phyloP scores from a whole-genome alignment of 1,140 invertebrate species.

The Littorina saxatilis region DNA sequence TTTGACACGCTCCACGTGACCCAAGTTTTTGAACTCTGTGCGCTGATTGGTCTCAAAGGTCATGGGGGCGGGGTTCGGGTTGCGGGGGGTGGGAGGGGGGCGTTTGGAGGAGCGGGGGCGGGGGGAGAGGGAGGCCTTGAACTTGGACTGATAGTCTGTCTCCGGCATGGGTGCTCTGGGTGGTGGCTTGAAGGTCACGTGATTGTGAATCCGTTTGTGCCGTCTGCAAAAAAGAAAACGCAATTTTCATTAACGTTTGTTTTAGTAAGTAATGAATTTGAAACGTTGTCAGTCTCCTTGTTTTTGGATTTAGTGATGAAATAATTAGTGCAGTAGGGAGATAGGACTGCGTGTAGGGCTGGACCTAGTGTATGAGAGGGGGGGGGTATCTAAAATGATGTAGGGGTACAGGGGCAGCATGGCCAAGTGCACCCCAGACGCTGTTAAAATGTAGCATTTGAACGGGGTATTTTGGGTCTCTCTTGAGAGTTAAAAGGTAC shows the following conservation, averaged over 20 bases:
- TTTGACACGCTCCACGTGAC: conserved; percentile 54
- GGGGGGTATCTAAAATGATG: too few relatives aligned
- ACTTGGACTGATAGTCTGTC: conserved; percentile 54
- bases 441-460: too few relatives aligned
- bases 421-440: too few relatives aligned
- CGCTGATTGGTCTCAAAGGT: conserved; percentile 65
- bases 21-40: conserved; percentile 56
- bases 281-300: background rate
- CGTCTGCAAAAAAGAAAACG: background rate
- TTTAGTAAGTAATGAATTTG: background rate
- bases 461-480: too few relatives aligned
- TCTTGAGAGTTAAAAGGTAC: too few relatives aligned
- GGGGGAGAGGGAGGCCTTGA: conserved; percentile 50
- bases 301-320: too few relatives aligned
- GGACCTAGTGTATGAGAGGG: too few relatives aligned
- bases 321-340: background rate
- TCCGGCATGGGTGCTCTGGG: conserved; percentile 36
- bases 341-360: background rate
- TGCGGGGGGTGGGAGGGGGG: conserved; percentile 51
- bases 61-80: conserved; percentile 62
- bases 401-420: background rate
- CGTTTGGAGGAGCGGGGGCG: conserved; percentile 67
- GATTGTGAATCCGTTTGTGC: conserved; percentile 22
- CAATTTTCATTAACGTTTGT: background rate
- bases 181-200: background rate